Base-by-base conservation (phyloP, 1,140 invertebrate genomes). In the Nasonia giraulti region DNA sequence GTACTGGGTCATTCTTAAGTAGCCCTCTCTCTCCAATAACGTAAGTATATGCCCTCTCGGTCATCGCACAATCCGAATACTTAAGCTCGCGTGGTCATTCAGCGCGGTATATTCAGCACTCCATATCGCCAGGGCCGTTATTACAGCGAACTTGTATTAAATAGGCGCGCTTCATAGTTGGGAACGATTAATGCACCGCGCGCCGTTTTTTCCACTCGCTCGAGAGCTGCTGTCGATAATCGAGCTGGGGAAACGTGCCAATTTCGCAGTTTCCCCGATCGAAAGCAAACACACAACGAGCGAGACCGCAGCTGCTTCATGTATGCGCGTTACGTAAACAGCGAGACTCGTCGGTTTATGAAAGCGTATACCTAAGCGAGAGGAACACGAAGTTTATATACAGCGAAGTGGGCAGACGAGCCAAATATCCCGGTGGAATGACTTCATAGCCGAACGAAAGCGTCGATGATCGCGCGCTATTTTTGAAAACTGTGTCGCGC, bases 401-500 rank as follows among this genome's bases (percentile, higher is more conserved):
- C 7, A 62, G 44, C 62, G 27, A 27, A 55, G 44, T 68, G 27
- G n/a, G 55, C 55, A 17, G 6, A n/a, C 50, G 83, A 80, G 80
- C 50, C 75, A 80, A 80, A 85, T 75, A 85, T 62, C 17, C 20
- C 68, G 50, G 11, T 20, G 71, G 31, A 77, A 69, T 84, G 76
- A 84, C 44, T 79, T 84, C 83, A 80, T 80, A n/a, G 33, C 33
- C 33, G 33, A 20, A 71, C 55, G 69, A 76, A 85, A 85, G 4
- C 71, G 77, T 75, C 83, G 47, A 75, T 80, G 83, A 80, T 80
- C 47, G 44, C 50, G 73, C 33, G 69, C 84, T 85, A 85, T 85
- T 85, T 85, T 79, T 81, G 55, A 80, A 84, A 85, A 85, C 71
- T 81, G 50, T 81, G 84, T 47, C 79, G 76, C 31, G 55, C 55